phyloP scores from a whole-genome alignment of 2,113 vertebrate genomes.

The Gnathonemus longibarbis region DNA sequence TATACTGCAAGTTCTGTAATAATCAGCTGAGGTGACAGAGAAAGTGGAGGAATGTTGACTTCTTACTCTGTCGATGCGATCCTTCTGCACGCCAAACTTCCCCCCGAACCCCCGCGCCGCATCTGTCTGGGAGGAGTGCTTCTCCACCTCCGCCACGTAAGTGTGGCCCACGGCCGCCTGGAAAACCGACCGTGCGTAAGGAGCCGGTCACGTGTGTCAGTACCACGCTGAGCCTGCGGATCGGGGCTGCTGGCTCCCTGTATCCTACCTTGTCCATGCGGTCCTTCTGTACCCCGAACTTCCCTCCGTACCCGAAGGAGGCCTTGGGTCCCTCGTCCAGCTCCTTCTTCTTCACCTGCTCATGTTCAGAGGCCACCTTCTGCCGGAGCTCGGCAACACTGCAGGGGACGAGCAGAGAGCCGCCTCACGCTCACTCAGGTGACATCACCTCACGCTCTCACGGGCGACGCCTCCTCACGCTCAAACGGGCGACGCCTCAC shows the following conservation, averaged over 20 bases:
- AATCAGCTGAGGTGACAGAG: not conserved
- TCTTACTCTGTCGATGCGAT: slow-evolving; percentile 81
- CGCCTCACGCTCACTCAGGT: accelerated
- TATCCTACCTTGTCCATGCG: slow-evolving; percentile 82
- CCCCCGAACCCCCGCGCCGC: slow-evolving; percentile 84
- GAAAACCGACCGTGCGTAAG: not conserved
- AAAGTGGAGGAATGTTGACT: not conserved
- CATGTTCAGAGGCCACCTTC: slow-evolving; percentile 79
- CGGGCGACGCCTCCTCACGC: no score
- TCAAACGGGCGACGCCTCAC: no score
- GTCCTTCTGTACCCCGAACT: slow-evolving; percentile 86
- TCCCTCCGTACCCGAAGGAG: slow-evolving; percentile 90
- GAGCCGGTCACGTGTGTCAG: not conserved
- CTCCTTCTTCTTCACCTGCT: slow-evolving; percentile 78
- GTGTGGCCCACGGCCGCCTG: slow-evolving; percentile 82
- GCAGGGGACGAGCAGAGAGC: slow-evolving; percentile 8
- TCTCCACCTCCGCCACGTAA: slow-evolving; percentile 72
- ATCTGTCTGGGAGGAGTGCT: slow-evolving; percentile 90
- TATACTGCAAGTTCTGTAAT: not conserved
- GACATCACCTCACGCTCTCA: not conserved
- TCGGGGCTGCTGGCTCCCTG: not conserved
- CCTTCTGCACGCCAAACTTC: slow-evolving; percentile 84
- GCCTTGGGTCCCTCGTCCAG: slow-evolving; percentile 73
- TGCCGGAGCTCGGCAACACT: slow-evolving; percentile 80
- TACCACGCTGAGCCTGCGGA: not conserved